Conservation (phyloP, 1,140 invertebrate species). For the Dendroctonus valens region DNA sequence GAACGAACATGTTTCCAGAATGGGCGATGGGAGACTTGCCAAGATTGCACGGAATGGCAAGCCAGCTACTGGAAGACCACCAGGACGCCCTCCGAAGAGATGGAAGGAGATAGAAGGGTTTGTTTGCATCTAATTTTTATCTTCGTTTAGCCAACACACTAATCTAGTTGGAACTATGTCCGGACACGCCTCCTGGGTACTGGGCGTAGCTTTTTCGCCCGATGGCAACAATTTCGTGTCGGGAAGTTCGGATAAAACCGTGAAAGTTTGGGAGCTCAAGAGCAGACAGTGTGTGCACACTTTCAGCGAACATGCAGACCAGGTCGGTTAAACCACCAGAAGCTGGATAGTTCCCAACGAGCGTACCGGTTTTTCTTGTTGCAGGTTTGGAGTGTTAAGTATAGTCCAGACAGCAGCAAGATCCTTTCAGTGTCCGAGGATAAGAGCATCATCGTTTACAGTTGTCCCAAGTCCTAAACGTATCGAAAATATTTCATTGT, state of each 20-base stretch:
- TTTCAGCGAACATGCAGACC: constrained; percentile 89
- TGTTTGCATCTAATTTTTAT: background rate
- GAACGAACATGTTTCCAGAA: too few relatives aligned
- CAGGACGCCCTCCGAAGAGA: too few relatives aligned
- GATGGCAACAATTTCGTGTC: constrained; percentile 92
- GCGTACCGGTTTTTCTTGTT: constrained; percentile 44
- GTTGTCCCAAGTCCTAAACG: constrained; percentile 60
- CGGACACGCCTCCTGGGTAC: constrained; percentile 94
- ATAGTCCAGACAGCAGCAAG: constrained; percentile 76
- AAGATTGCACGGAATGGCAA: too few relatives aligned
- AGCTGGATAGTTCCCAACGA: background rate
- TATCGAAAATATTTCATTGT: constrained; percentile 1
- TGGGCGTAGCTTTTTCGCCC: constrained; percentile 87
- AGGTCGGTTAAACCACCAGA: constrained; percentile 58
- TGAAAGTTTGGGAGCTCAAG: constrained; percentile 92
- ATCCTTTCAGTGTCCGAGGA: constrained; percentile 91
- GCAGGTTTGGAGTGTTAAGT: constrained; percentile 85
- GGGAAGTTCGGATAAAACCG: constrained; percentile 92
- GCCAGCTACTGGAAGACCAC: too few relatives aligned
- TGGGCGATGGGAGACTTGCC: too few relatives aligned
- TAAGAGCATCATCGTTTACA: constrained; percentile 83
- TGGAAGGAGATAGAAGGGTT: too few relatives aligned
- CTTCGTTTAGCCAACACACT: constrained; percentile 72
- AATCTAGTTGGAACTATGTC: constrained; percentile 90
- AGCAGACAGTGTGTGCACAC: constrained; percentile 88